These are phyloP conservation scores for Cheirogaleus major DNA, from an alignment of 2,797 vertebrate genomes.

Conservation along the genomic window DNA sequence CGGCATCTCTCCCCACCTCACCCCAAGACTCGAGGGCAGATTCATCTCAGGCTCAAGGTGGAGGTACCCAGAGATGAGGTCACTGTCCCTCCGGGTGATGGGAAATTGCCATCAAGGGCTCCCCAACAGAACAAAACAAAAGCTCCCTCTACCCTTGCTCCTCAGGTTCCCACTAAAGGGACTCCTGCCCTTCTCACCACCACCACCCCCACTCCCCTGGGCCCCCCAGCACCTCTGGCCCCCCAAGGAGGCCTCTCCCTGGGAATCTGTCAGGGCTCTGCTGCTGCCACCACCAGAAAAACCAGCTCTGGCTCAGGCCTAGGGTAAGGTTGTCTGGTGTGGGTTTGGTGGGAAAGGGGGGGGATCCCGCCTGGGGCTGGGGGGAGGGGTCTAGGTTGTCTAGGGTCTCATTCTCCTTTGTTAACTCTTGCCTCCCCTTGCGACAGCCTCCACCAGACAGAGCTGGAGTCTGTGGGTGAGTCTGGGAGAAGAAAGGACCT, in stretches of 20 bases:
- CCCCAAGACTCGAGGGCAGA: slow-evolving; percentile 40
- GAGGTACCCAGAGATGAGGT: slow-evolving; percentile 53
- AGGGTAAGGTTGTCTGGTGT: slow-evolving; percentile 57
- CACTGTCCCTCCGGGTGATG: slow-evolving; percentile 54
- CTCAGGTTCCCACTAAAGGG: slow-evolving; percentile 16
- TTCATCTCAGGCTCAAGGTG: slow-evolving; percentile 15
- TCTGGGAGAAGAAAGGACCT: neutral
- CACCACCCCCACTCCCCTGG: neutral
- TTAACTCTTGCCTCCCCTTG: slow-evolving; percentile 49
- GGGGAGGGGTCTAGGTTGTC: slow-evolving; percentile 46
- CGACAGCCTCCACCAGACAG: neutral
- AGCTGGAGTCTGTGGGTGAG: neutral
- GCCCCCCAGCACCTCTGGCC: slow-evolving; percentile 38
- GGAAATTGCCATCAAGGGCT: slow-evolving; percentile 42
- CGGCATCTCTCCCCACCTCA: neutral
- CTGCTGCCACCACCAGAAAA: slow-evolving; percentile 70
- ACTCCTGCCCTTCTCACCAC: neutral
- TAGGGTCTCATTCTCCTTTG: slow-evolving; percentile 44
- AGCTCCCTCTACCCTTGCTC: neutral
- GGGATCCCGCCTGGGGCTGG: neutral
- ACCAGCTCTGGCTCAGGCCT: slow-evolving; percentile 65
- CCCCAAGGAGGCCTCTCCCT: slow-evolving; percentile 66
- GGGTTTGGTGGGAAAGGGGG: slow-evolving; percentile 52
- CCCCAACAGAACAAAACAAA: slow-evolving; percentile 34
- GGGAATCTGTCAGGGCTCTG: slow-evolving; percentile 59